A percentile compares a stretch with the other conserved stretches of the same genome.
Evolutionary conservation across 2,888 invertebrate genomes (phyloP).

Genomic region (Pristionchus exspectatus): DNA sequence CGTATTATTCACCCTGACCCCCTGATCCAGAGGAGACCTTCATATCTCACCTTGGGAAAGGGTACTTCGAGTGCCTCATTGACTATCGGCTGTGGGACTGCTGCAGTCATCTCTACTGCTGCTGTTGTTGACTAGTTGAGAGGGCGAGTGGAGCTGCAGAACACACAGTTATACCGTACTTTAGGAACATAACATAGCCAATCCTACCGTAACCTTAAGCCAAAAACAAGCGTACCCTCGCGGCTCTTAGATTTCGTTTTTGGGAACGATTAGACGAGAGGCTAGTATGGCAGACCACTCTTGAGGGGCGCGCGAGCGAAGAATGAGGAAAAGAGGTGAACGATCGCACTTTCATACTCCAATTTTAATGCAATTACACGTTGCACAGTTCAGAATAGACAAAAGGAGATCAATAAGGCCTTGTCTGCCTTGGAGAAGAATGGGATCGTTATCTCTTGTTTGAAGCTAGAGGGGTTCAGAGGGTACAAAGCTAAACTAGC

Average conservation of each 20-base stretch:
- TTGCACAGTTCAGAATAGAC: background rate
- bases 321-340: background rate
- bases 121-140: background rate
- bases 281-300: background rate
- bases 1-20: too few species aligned
- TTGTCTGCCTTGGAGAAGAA: background rate
- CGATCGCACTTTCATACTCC: background rate
- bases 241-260: background rate
- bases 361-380: background rate
- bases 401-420: background rate
- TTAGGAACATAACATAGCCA: background rate
- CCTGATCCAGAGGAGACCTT: background rate
- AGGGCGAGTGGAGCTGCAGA: slow-evolving; percentile 32
- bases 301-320: slow-evolving; percentile 3
- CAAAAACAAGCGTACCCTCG: background rate
- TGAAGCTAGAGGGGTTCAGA: too few species aligned
- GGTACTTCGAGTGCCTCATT: slow-evolving; percentile 28
- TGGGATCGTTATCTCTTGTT: background rate
- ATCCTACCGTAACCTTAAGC: background rate
- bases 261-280: background rate
- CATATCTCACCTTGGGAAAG: slow-evolving; percentile 29
- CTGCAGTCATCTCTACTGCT: background rate
- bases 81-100: background rate
- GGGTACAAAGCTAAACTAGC: too few species aligned
- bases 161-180: background rate